Evolutionary conservation across 2,113 vertebrate genomes (phyloP), one percentile per base, ranked within the genome.

Genomic region (Dasyurus viverrinus): DNA sequence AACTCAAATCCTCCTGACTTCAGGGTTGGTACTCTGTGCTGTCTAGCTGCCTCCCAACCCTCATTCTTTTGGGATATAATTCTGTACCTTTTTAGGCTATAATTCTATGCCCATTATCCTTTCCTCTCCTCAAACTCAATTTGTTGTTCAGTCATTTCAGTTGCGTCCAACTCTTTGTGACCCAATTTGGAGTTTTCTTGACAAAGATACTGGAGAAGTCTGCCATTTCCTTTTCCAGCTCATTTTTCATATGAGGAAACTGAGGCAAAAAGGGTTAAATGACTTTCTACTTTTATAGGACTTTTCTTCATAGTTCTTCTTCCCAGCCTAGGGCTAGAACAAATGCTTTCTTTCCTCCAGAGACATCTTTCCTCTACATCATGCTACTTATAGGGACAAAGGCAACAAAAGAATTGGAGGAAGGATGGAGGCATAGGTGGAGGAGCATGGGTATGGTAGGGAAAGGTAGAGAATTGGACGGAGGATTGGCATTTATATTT

Each of bases 291-390:
- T 98, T 54, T 99, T 99, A 50, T 99, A 99, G 68, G 92, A 93
- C 76, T 99, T 98, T 91, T 99, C 99, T 98, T 99, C 99, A 76
- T 99, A 99, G 97, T 98, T 98, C 24, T 89, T 99, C 99, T 99
- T 99, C 92, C 68, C 6, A 22, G 68, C 19, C 68, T 84, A 76
- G 16, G 10, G 68, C 1, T 22, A 14, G 36, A 76, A 60, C 27
- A 27, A 68, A 36, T 68, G 12, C 5, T 26, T 84, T 84, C n/a
- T n/a, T 84, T 84, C 19, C 6, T 84, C n/a, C n/a, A 1, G 1
- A 16, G n/a, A 23, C 36, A 42, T 42, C 68, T 84, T 84, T 84
- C 68, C 19, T 8, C 42, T 84, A 84, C 19, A 23, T 84, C 19
- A 22, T 42, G 16, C 19, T 84, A 42, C 7, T 16, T 84, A 42